Evolutionary conservation across 2,888 invertebrate species (phyloP).

Genomic region (Melanophora roralis): DNA sequence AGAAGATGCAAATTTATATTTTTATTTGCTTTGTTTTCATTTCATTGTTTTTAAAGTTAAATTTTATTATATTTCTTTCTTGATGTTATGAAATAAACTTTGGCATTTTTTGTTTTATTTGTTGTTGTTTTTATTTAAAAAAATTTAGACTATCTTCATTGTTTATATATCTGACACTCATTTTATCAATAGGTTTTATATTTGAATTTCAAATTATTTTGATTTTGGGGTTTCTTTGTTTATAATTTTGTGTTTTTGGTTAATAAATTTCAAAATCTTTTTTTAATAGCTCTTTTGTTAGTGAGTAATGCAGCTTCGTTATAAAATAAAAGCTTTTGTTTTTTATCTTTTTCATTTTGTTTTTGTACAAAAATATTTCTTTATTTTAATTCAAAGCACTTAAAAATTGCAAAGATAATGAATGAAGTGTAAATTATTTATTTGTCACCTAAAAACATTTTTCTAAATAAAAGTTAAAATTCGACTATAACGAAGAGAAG

Average conservation of each 20-base stretch:
- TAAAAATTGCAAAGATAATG: neutral
- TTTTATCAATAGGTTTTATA: slow-evolving; percentile 16
- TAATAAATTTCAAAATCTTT: slow-evolving; percentile 20
- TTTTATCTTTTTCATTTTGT: neutral
- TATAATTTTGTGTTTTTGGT: slow-evolving; percentile 23
- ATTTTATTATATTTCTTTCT: slow-evolving; percentile 6
- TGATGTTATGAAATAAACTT: slow-evolving; percentile 43
- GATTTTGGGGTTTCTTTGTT: too few species aligned
- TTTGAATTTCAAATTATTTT: slow-evolving; percentile 39
- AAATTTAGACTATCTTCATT: slow-evolving; percentile 19
- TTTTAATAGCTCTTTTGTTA: neutral
- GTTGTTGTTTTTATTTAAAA: neutral
- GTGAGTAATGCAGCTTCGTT: slow-evolving; percentile 25
- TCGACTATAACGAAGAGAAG: too few species aligned
- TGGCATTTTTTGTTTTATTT: slow-evolving; percentile 35
- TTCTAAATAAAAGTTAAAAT: too few species aligned
- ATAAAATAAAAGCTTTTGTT: slow-evolving; percentile 1
- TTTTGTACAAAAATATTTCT: neutral
- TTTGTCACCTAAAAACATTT: too few species aligned
- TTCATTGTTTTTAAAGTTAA: neutral
- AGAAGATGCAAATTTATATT: neutral
- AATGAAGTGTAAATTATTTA: neutral
- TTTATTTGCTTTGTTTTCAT: neutral
- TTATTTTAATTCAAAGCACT: neutral
- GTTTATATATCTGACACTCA: slow-evolving; percentile 6